A percentile compares a stretch with the other conserved stretches of the same genome.
Evolutionary conservation across 1,140 invertebrate genomes (phyloP).

Genomic region (Thrips palmi): DNA sequence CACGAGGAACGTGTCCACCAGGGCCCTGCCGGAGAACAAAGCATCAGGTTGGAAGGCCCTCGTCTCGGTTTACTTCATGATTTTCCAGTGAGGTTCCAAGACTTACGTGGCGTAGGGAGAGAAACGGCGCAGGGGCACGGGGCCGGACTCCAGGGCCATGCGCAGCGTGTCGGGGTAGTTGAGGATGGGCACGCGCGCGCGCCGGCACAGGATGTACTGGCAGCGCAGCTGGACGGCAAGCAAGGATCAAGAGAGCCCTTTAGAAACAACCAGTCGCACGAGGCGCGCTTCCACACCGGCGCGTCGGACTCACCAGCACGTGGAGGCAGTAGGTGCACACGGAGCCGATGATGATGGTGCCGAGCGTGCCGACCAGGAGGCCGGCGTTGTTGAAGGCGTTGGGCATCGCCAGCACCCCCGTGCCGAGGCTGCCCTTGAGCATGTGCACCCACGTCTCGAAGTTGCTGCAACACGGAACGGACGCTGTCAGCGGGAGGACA

Average conservation of each 20-base stretch:
- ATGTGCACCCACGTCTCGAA: conserved; percentile 45
- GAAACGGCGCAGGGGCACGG: conserved; percentile 29
- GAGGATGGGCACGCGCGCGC: conserved; percentile 30
- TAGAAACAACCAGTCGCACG: neutral
- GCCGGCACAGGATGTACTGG: conserved; percentile 36
- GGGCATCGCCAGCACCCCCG: conserved; percentile 66
- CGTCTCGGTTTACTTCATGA: neutral
- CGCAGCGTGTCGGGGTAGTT: conserved; percentile 46
- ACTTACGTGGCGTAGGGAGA: conserved; percentile 24
- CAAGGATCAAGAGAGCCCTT: conserved; percentile 2
- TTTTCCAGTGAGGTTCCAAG: too few relatives aligned
- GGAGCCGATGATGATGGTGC: conserved; percentile 35
- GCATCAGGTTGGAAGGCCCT: neutral
- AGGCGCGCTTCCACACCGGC: neutral
- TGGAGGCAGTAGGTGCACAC: conserved; percentile 46
- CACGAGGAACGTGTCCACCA: conserved; percentile 53
- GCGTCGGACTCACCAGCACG: conserved; percentile 34
- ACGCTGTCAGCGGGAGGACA: too few relatives aligned
- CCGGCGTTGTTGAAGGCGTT: conserved; percentile 52
- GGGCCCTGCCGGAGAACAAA: conserved; percentile 22
- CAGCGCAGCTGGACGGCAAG: conserved; percentile 21
- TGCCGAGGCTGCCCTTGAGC: conserved; percentile 53
- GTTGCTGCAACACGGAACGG: conserved; percentile 38
- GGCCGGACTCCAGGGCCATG: conserved; percentile 36
- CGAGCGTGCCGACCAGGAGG: conserved; percentile 33